Base-by-base conservation (phyloP, 2,797 vertebrate genomes). In the Rachycentron canadum region DNA sequence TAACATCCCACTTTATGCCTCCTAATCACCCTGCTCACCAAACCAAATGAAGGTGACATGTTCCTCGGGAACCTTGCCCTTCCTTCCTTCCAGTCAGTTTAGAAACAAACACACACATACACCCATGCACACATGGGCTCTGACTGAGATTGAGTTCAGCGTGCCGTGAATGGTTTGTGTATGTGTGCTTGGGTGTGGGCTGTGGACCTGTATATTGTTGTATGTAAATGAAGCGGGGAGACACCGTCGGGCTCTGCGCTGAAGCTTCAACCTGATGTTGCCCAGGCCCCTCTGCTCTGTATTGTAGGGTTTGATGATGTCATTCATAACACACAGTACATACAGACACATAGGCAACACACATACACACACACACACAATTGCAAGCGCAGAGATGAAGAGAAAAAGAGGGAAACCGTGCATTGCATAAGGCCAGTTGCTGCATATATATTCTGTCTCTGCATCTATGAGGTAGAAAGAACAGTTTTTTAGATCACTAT, bases 121-220 rank as follows among this genome's bases (percentile, higher is more conserved):
- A 72, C 73, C 72, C 9, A 2, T 55, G 57, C 60, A 58, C 66
- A 57, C 58, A 69, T 34, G 32, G 11, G 7, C 77, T 28, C 49
- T 90, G 91, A 90, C 80, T 81, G 41, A 86, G 86, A 90, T 89
- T 86, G 82, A 89, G 86, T 92, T 91, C 79, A 91, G 76, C 83
- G 28, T 88, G 79, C 71, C 40, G 61, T 92, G 87, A 89, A 88
- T 78, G 85, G 82, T 86, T 76, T 91, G 88, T 92, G 85, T 91
- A 62, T 91, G 83, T 86, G 82, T 88, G 82, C 85, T 88, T 84
- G 83, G 71, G 87, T 81, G 83, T 72, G 76, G 85, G 74, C 86
- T 75, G 79, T 86, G 88, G 87, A 82, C 58, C 75, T 93, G 92
- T 93, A 85, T 93, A 93, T 92, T 94, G 84, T 91, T 93, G 74